phyloP scores from a whole-genome alignment of 1,140 invertebrate species.

The Aphelenchoides fujianensis region DNA sequence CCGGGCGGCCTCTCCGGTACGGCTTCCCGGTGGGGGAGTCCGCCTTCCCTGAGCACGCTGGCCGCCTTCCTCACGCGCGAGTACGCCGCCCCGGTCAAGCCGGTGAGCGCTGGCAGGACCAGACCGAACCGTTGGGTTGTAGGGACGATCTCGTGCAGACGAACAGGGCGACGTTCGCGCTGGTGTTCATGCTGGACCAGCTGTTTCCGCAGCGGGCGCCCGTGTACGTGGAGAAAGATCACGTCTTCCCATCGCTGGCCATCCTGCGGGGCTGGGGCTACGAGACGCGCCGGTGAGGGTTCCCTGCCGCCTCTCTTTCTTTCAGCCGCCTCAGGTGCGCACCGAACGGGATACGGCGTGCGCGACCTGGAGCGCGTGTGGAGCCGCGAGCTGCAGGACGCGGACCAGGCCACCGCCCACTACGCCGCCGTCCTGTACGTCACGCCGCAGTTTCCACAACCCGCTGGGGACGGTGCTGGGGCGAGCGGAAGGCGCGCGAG shows the following conservation, averaged over 20 bases:
- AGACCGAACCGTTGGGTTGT: constrained; percentile 5
- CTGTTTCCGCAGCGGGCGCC: constrained; percentile 67
- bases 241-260: constrained; percentile 70
- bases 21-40: constrained; percentile 30
- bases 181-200: constrained; percentile 67
- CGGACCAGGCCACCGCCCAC: constrained; percentile 49
- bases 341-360: not conserved
- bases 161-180: constrained; percentile 69
- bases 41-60: constrained; percentile 27
- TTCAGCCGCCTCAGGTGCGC: not conserved
- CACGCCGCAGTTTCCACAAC: constrained; percentile 69
- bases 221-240: constrained; percentile 71
- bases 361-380: not conserved
- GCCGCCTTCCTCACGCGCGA: constrained; percentile 61
- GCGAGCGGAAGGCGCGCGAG: constrained; percentile 66
- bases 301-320: not conserved
- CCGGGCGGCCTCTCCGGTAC: constrained; percentile 26
- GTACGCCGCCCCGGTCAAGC: constrained; percentile 62
- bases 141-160: constrained; percentile 70
- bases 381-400: constrained; percentile 18
- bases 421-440: constrained; percentile 70
- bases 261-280: constrained; percentile 68
- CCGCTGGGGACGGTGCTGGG: constrained; percentile 65
- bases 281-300: constrained; percentile 37
- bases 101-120: not conserved